phyloP scores from a whole-genome alignment of 2,113 vertebrate genomes.

The Strigops habroptila region DNA sequence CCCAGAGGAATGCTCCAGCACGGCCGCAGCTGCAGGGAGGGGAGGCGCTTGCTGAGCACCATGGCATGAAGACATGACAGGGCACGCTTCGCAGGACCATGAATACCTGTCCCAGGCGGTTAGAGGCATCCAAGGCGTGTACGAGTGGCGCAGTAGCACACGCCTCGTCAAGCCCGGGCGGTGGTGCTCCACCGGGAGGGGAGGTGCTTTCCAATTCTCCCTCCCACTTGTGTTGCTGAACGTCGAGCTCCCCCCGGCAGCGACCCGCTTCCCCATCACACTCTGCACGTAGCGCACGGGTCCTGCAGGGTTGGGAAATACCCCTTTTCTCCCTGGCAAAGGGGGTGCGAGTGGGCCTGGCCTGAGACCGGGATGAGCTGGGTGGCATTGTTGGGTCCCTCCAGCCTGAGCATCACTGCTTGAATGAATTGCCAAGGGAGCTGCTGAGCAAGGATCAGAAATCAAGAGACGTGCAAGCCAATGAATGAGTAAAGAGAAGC shows the following conservation, averaged over 20 bases:
- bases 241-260: background rate
- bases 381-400: background rate
- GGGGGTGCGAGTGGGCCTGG: background rate
- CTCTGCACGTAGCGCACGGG: background rate
- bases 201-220: background rate
- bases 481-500: background rate
- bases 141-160: constrained; percentile 21
- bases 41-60: background rate
- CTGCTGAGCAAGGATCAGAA: background rate
- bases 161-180: constrained; percentile 11
- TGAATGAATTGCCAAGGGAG: background rate
- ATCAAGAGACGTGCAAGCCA: background rate
- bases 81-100: constrained; percentile 29
- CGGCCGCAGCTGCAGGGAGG: constrained; percentile 34
- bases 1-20: constrained; percentile 16
- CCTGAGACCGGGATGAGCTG: background rate
- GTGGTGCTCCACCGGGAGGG: background rate
- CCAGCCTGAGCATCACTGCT: background rate
- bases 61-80: constrained; percentile 45
- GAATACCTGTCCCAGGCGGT: constrained; percentile 52
- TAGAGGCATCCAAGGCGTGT: constrained; percentile 34
- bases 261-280: background rate
- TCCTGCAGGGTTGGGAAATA: background rate
- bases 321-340: background rate
- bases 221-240: background rate